phyloP scores from a whole-genome alignment of 2,113 vertebrate species.

The Mus spicilegus region DNA sequence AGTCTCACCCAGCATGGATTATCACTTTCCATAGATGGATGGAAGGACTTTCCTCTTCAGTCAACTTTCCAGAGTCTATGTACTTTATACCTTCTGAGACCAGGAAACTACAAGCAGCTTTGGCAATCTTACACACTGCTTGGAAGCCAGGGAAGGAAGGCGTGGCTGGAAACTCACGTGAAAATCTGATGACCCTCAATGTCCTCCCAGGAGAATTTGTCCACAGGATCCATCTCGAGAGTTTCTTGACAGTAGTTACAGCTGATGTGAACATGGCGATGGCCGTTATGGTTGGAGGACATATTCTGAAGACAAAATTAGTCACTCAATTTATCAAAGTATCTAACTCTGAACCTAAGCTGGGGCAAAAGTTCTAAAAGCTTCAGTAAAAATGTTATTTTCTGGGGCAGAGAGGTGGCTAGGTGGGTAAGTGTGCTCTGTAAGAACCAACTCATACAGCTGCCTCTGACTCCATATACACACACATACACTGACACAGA shows the following conservation, averaged over 20 bases:
- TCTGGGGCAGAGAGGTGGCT: background rate
- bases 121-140: background rate
- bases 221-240: background rate
- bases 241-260: background rate
- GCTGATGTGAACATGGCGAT: background rate
- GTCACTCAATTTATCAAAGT: background rate
- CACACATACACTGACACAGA: background rate
- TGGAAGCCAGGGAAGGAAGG: background rate
- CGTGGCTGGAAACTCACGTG: background rate
- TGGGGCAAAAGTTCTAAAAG: background rate
- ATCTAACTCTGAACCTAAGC: background rate
- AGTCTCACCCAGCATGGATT: background rate
- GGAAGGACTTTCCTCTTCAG: background rate
- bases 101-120: background rate
- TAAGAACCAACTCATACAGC: background rate
- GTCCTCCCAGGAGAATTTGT: background rate
- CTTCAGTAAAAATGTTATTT: background rate
- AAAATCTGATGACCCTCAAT: background rate
- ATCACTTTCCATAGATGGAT: background rate
- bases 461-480: background rate
- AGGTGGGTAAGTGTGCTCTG: background rate
- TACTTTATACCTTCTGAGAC: background rate
- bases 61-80: background rate
- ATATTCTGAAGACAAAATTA: background rate
- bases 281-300: background rate